These are phyloP conservation scores for Araneus ventricosus DNA, from an alignment of 1,140 invertebrate species.

Conservation along the genomic window DNA sequence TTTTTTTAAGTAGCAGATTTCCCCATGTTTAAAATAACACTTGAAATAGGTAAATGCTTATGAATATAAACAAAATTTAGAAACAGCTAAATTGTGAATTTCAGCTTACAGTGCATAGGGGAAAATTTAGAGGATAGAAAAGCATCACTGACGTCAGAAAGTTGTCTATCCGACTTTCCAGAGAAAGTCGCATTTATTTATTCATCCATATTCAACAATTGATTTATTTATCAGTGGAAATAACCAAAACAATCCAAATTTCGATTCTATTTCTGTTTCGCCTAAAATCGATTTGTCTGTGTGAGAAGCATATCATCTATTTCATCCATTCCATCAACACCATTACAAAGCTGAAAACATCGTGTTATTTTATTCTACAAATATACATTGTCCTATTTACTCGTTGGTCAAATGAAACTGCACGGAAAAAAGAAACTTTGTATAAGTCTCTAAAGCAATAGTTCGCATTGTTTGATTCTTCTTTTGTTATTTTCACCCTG, in stretches of 20 bases:
- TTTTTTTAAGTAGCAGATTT: too few relatives aligned
- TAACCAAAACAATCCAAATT: background rate
- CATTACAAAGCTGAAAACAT: background rate
- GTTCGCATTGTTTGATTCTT: background rate
- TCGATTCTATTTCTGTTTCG: background rate
- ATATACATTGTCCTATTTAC: background rate
- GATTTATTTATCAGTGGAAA: background rate
- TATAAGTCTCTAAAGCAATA: background rate
- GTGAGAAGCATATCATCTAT: background rate
- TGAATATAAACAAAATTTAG: too few relatives aligned
- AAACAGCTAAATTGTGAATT: slow-evolving; percentile 75
- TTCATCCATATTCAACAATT: background rate
- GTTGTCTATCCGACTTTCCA: background rate
- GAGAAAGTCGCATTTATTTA: background rate
- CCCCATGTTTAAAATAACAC: too few relatives aligned
- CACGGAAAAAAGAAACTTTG: background rate
- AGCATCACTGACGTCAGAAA: background rate
- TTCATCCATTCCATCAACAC: background rate
- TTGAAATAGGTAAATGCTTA: too few relatives aligned
- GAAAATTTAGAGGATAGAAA: background rate
- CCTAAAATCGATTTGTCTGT: background rate
- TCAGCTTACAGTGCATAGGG: too few relatives aligned
- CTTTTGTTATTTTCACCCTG: background rate
- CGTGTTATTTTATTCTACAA: background rate
- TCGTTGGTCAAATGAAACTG: background rate